Evolutionary conservation across 2,888 invertebrate species (phyloP).

Genomic region (Lapara coniferarum): DNA sequence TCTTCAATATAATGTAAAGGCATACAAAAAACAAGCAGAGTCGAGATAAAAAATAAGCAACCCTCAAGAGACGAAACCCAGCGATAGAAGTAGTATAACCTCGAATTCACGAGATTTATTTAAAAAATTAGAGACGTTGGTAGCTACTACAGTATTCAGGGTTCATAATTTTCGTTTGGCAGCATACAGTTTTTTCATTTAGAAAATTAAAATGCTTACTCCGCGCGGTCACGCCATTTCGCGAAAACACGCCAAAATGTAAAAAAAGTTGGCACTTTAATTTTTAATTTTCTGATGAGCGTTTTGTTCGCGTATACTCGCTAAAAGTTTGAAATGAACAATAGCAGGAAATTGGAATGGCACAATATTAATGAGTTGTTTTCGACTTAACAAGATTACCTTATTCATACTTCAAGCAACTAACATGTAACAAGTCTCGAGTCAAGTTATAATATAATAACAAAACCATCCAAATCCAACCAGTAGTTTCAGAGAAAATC

Average conservation of each 20-base stretch:
- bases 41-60: no score
- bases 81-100: no score
- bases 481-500: no score
- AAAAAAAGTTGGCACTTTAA: constrained; percentile 19
- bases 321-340: constrained; percentile 10
- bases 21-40: no score
- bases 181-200: constrained; percentile 20
- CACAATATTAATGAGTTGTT: background rate
- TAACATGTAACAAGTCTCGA: no score
- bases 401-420: no score
- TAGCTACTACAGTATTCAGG: background rate
- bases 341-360: constrained; percentile 8
- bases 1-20: no score
- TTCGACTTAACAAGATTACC: no score
- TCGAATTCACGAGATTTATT: no score
- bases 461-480: no score
- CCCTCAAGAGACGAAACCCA: no score
- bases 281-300: constrained; percentile 23
- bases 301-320: constrained; percentile 15
- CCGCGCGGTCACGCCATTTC: constrained; percentile 9
- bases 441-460: no score
- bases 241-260: constrained; percentile 9
- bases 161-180: background rate
- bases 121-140: background rate
- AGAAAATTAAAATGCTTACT: constrained; percentile 21